These are phyloP conservation scores for Theretra japonica DNA, from an alignment of 2,888 invertebrate species.

Conservation along the genomic window DNA sequence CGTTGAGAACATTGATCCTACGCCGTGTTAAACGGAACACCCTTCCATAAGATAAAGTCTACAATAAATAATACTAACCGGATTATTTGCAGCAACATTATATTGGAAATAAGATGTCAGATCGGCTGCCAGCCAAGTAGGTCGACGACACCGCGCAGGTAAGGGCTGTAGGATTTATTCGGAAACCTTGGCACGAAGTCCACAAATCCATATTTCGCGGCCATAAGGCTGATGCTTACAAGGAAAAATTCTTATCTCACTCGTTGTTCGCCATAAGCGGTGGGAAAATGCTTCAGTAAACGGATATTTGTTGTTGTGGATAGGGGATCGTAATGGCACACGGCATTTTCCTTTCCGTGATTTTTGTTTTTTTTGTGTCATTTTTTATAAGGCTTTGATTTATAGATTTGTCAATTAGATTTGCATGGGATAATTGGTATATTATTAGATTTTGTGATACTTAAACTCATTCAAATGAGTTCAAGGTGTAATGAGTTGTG, in stretches of 20 bases:
- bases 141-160: constrained; percentile 24
- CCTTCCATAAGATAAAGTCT: background rate
- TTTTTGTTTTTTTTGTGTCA: constrained; percentile 41
- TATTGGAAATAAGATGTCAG: constrained; percentile 26
- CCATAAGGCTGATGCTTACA: constrained; percentile 27
- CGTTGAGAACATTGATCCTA: background rate
- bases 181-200: constrained; percentile 3
- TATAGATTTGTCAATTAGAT: background rate
- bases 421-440: background rate
- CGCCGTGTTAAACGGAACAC: background rate
- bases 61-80: constrained; percentile 5
- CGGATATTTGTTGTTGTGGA: constrained; percentile 45
- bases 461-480: too few species aligned
- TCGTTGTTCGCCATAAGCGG: constrained; percentile 28
- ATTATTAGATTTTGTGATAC: background rate
- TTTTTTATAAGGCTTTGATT: background rate
- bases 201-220: constrained; percentile 22
- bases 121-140: constrained; percentile 27
- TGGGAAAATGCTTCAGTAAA: constrained; percentile 39
- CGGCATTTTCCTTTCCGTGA: constrained; percentile 45
- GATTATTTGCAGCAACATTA: constrained; percentile 19
- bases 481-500: too few species aligned
- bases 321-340: constrained; percentile 45
- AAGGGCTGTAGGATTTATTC: constrained; percentile 9
- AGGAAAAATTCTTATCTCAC: constrained; percentile 29